phyloP scores from a whole-genome alignment of 1,140 invertebrate genomes.

The Marisa cornuarietis region DNA sequence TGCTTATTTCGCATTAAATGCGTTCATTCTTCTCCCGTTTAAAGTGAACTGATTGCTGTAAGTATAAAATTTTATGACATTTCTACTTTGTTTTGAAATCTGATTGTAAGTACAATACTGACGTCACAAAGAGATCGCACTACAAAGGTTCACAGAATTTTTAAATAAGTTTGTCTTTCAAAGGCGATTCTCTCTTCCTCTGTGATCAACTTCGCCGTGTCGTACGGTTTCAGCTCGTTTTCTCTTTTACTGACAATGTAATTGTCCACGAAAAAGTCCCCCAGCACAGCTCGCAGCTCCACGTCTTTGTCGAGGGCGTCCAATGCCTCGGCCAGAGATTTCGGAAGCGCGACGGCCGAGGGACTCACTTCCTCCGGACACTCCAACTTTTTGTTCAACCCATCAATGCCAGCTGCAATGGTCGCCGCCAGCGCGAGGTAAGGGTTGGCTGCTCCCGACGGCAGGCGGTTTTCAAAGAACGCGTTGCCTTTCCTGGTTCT shows the following conservation, averaged over 20 bases:
- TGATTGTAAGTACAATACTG: no score
- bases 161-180: constrained; percentile 9
- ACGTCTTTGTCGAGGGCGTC: constrained; percentile 19
- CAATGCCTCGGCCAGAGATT: constrained; percentile 12
- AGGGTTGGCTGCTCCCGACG: constrained; percentile 32
- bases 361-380: constrained; percentile 16
- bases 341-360: constrained; percentile 7
- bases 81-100: no score
- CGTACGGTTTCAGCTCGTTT: constrained; percentile 5
- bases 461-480: constrained; percentile 41
- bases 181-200: constrained; percentile 11
- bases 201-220: background rate
- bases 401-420: constrained; percentile 44
- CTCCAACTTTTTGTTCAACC: constrained; percentile 31
- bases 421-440: constrained; percentile 42
- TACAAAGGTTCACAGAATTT: background rate
- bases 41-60: no score
- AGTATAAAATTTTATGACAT: no score
- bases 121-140: no score
- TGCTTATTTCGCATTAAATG: no score
- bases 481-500: constrained; percentile 20
- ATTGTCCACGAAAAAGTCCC: constrained; percentile 12
- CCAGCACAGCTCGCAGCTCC: constrained; percentile 8
- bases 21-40: no score
- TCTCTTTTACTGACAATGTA: background rate